phyloP scores from a whole-genome alignment of 2,113 vertebrate genomes.

The Ailuropoda melanoleuca region DNA sequence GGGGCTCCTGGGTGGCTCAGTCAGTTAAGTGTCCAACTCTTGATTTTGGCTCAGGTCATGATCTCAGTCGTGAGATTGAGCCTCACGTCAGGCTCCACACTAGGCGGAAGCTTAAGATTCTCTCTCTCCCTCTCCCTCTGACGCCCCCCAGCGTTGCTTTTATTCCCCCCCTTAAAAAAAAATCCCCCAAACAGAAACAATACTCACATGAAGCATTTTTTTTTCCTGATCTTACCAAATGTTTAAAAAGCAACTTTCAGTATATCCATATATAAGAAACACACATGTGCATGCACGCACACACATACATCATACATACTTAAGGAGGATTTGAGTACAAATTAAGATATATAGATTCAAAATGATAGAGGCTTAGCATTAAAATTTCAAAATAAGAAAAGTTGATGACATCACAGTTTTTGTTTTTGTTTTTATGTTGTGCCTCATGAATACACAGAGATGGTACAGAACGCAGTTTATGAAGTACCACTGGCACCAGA shows the following conservation, averaged over 20 bases:
- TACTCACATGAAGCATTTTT: neutral
- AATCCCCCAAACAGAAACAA: constrained; percentile 55
- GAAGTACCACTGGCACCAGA: neutral
- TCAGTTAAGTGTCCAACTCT: neutral
- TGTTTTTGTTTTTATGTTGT: neutral
- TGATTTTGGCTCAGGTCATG: neutral
- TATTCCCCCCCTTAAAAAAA: neutral
- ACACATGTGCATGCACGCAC: neutral
- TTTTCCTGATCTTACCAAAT: constrained; percentile 42
- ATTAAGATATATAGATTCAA: neutral
- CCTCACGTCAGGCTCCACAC: neutral
- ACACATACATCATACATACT: neutral
- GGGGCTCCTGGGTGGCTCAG: neutral
- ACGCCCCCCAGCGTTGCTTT: neutral
- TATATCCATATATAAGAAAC: neutral
- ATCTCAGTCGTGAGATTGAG: neutral
- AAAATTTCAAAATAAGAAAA: constrained; percentile 7
- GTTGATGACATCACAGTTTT: neutral
- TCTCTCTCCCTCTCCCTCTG: neutral
- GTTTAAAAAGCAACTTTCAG: constrained; percentile 48
- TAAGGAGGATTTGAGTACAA: neutral
- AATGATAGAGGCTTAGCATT: neutral
- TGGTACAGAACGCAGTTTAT: neutral
- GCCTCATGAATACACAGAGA: neutral
- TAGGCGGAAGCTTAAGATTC: neutral